Percentiles rank a stretch among this genome's conserved stretches.
These are phyloP conservation scores for Hypanus sabinus DNA, from an alignment of 2,113 vertebrate genomes.

Conservation along the genomic window DNA sequence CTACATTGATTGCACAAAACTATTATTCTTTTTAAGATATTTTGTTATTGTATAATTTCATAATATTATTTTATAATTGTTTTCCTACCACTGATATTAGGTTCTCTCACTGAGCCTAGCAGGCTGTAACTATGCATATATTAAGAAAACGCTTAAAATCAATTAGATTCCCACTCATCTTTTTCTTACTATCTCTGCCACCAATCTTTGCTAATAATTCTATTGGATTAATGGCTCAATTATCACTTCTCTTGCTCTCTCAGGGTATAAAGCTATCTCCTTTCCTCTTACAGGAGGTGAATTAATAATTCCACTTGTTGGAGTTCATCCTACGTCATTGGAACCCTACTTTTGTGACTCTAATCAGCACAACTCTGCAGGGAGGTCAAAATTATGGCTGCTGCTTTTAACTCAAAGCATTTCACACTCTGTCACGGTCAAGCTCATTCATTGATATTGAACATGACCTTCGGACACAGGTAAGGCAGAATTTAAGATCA, in stretches of 20 bases:
- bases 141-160: background rate
- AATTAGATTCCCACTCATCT: background rate
- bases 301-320: background rate
- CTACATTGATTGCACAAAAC: no score
- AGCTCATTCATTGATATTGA: background rate
- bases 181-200: background rate
- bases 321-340: background rate
- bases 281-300: background rate
- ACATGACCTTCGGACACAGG: background rate
- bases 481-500: background rate
- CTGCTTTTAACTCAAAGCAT: background rate
- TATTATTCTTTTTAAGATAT: no score
- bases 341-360: background rate
- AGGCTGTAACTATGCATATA: background rate
- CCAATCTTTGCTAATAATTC: background rate
- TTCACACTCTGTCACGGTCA: background rate
- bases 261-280: no score
- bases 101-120: background rate
- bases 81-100: no score
- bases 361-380: background rate
- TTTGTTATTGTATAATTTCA: no score
- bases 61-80: no score
- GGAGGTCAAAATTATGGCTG: background rate
- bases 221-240: background rate
- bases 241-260: background rate